Base-by-base conservation (phyloP, 2,797 vertebrate genomes). In the Crypturellus tataupa region DNA sequence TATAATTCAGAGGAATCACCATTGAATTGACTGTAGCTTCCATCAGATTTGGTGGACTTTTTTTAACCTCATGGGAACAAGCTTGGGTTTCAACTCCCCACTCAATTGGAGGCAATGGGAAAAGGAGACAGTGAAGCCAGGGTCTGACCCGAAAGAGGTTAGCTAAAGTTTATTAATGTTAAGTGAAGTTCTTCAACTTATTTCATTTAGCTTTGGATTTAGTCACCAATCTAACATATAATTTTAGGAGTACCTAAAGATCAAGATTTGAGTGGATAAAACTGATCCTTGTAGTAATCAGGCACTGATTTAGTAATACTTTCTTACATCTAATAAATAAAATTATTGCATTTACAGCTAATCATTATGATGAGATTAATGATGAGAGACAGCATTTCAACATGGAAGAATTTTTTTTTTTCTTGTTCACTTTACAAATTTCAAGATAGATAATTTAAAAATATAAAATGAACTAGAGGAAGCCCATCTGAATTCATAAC, bases 1-100 rank as follows among this genome's bases (percentile, higher is more conserved):
- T 12, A 6, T 3, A 37, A n/a, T 25, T 84, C 44, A 31, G 23
- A 1, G 11, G 40, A 85, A 56, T 21, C 24, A 65, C 12, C 8
- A 3, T 1, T 60, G 56, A 75, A 27, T 3, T 0, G 0, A 44
- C 35, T 31, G 29, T 14, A 1, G 0, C 29, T 85, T 68, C 46
- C 23, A 59, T 37, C 20, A 42, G 23, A 8, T 11, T 47, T 44
- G 70, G 27, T 8, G 85, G 73, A 46, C 71, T 37, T 55, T 20
- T 56, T 42, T 3, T 23, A 87, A 77, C 27, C 6, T 47, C 51
- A 16, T 0, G 20, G 64, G 17, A 70, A 14, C 31, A 58, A 84
- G 21, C 55, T 75, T 53, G 20, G 58, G 9, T 0, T 0, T 35
- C 72, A 87, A 10, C 40, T 65, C 63, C 29, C 6, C 1, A 12